These are phyloP conservation scores for Tubiluchus corallicola DNA, from an alignment of 2,888 invertebrate species.

Conservation along the genomic window DNA sequence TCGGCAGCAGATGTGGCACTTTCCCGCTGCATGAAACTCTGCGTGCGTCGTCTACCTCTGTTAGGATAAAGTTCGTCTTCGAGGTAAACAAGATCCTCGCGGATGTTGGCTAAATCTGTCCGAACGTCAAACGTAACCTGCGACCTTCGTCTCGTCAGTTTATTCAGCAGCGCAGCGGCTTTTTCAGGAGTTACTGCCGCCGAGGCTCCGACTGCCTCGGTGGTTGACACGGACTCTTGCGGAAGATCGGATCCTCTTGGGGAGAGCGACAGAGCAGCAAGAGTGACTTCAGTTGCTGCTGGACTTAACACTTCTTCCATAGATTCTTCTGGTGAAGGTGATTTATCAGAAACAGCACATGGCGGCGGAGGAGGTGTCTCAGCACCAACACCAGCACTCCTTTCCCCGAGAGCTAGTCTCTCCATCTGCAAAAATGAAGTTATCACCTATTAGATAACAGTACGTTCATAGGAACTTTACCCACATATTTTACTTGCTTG, in stretches of 20 bases:
- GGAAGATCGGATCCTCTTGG: neutral
- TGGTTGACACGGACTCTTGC: neutral
- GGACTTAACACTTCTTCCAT: neutral
- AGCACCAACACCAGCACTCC: constrained; percentile 10
- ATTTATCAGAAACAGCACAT: neutral
- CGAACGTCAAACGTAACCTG: neutral
- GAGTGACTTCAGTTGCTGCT: neutral
- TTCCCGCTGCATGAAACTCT: neutral
- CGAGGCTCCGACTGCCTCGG: neutral
- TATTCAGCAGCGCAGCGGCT: neutral
- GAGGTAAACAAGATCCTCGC: neutral
- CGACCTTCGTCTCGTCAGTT: neutral
- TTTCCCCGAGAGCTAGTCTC: constrained; percentile 6
- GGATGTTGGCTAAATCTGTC: neutral
- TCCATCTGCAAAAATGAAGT: too few relatives aligned
- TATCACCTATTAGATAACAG: too few relatives aligned
- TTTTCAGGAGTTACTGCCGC: neutral
- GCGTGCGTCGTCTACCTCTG: neutral
- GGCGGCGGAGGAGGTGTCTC: constrained; percentile 10
- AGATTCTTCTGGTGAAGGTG: neutral
- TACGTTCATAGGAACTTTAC: too few relatives aligned
- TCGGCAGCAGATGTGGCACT: neutral
- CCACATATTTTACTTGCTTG: too few relatives aligned
- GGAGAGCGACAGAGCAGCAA: neutral
- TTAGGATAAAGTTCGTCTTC: neutral